Conservation (phyloP, 2,113 vertebrate species). For the Eretmodus cyanostictus region DNA sequence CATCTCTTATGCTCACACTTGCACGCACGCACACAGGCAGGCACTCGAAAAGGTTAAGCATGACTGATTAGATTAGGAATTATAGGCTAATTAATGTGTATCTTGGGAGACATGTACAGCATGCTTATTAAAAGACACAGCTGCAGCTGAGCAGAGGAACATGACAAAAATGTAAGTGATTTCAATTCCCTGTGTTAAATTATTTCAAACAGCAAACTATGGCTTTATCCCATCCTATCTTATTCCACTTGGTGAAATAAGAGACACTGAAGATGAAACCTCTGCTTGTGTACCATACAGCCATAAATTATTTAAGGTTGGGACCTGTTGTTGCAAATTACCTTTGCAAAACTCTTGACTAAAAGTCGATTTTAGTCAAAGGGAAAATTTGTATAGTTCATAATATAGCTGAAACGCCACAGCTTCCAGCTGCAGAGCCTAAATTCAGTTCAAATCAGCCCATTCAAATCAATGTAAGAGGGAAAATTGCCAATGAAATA, state of each 20-base stretch:
- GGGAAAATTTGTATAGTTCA: neutral
- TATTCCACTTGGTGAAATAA: neutral
- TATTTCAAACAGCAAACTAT: neutral
- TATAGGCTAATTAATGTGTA: conserved; percentile 55
- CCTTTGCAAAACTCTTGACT: neutral
- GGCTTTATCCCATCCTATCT: neutral
- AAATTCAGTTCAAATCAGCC: neutral
- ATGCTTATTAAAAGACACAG: conserved; percentile 29
- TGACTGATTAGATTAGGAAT: conserved; percentile 57
- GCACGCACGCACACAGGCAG: neutral
- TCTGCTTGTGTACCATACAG: neutral
- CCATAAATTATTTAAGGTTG: conserved; percentile 9
- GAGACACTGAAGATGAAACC: neutral
- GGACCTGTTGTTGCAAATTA: conserved; percentile 1
- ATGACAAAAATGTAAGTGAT: conserved; percentile 10
- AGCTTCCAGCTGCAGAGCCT: neutral
- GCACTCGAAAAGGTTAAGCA: conserved; percentile 18
- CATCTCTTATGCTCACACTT: neutral
- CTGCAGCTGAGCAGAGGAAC: neutral
- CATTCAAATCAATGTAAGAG: neutral
- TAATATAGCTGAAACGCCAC: neutral
- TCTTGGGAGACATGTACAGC: conserved; percentile 46
- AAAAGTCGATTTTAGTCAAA: neutral
- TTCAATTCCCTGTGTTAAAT: conserved; percentile 1
- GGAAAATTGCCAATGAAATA: neutral